These are phyloP conservation scores for Esox lucius DNA, from an alignment of 2,797 vertebrate species.

Conservation along the genomic window DNA sequence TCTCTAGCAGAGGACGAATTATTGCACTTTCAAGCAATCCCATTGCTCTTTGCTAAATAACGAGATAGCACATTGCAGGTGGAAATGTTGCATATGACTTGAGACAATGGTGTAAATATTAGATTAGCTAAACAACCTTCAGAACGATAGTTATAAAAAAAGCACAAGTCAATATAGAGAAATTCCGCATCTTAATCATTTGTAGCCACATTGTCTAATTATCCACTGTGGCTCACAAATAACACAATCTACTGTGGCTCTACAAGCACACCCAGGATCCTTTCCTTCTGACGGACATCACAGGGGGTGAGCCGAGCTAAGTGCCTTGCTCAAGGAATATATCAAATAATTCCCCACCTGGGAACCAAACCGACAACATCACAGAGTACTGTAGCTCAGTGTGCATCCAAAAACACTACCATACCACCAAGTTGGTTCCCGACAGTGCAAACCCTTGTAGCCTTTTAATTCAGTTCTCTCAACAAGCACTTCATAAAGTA, in stretches of 20 bases:
- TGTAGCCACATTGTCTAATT: background rate
- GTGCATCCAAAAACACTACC: background rate
- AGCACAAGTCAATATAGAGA: background rate
- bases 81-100: too few relatives aligned
- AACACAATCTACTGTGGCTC: constrained; percentile 23
- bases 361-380: constrained; percentile 60
- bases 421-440: constrained; percentile 47
- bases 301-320: constrained; percentile 55
- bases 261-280: constrained; percentile 43
- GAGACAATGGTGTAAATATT: too few relatives aligned
- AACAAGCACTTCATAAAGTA: constrained; percentile 21
- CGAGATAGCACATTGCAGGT: too few relatives aligned
- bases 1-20: too few relatives aligned
- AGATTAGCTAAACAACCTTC: too few relatives aligned
- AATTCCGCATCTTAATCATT: background rate
- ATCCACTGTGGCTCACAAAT: background rate
- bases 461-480: constrained; percentile 49
- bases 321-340: constrained; percentile 69
- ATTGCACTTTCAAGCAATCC: too few relatives aligned
- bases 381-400: constrained; percentile 49
- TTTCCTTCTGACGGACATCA: constrained; percentile 54
- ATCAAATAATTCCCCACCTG: constrained; percentile 63
- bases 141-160: too few relatives aligned
- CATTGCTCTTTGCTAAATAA: too few relatives aligned
- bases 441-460: constrained; percentile 43